Percentiles rank a stretch among this genome's conserved stretches.
These are phyloP conservation scores for Capricornis sumatraensis DNA, from an alignment of 2,113 vertebrate genomes.

Conservation along the genomic window DNA sequence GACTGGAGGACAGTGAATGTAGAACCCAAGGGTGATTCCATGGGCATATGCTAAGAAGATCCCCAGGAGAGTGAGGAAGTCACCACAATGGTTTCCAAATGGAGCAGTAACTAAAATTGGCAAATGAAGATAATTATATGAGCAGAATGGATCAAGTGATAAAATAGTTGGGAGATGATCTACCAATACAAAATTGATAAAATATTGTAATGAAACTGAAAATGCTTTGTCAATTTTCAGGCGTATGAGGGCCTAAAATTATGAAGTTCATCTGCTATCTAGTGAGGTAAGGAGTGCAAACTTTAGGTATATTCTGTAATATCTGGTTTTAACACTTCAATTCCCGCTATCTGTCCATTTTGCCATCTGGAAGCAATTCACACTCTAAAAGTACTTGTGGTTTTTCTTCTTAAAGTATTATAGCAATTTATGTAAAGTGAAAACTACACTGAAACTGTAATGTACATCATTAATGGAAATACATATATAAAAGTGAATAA, in stretches of 20 bases:
- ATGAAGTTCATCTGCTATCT: neutral
- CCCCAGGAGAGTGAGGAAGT: neutral
- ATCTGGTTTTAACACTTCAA: neutral
- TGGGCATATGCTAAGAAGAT: neutral
- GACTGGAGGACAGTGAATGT: neutral
- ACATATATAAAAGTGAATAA: neutral
- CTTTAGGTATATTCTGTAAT: neutral
- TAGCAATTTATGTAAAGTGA: constrained; percentile 5
- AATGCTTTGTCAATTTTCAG: neutral
- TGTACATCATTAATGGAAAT: neutral
- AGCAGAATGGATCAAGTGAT: neutral
- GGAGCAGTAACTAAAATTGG: neutral
- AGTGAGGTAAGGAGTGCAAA: neutral
- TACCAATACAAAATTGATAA: neutral
- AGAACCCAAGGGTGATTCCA: neutral
- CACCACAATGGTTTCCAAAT: neutral
- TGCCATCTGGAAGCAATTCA: neutral
- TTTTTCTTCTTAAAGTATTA: neutral
- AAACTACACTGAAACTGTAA: neutral
- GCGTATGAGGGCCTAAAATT: neutral
- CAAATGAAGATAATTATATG: neutral
- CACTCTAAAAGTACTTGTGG: neutral
- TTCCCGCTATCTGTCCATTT: neutral
- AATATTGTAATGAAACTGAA: neutral
- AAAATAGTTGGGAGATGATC: neutral